Conservation (phyloP, 1,140 invertebrate genomes). For the Temnothorax nylanderi region DNA sequence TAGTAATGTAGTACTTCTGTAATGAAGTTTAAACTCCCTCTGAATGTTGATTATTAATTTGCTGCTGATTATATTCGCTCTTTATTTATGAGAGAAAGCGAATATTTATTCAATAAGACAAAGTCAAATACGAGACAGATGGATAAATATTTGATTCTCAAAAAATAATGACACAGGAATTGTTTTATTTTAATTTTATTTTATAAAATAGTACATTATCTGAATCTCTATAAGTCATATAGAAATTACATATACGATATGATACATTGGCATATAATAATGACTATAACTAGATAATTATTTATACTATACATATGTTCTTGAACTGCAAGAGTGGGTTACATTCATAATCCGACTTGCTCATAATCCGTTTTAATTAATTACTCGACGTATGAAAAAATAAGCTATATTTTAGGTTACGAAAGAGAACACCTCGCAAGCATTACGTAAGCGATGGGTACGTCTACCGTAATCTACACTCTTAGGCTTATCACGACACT, state of each 20-base stretch:
- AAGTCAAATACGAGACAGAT: neutral
- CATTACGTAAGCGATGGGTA: slow-evolving; percentile 58
- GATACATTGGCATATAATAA: neutral
- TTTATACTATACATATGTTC: neutral
- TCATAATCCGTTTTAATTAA: slow-evolving; percentile 29
- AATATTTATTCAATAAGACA: neutral
- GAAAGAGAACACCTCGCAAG: slow-evolving; percentile 14
- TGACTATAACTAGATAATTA: neutral
- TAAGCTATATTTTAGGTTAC: slow-evolving; percentile 8
- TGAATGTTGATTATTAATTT: slow-evolving; percentile 22
- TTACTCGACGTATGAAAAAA: slow-evolving; percentile 3
- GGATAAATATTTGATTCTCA: neutral
- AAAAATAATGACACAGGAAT: neutral
- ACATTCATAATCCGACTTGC: neutral
- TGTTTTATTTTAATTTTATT: neutral
- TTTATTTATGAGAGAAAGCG: neutral
- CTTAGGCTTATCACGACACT: slow-evolving; percentile 59
- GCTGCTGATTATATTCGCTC: neutral
- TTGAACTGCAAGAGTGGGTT: neutral
- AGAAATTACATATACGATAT: neutral
- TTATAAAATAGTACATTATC: neutral
- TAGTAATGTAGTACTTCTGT: neutral
- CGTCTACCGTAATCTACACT: slow-evolving; percentile 56
- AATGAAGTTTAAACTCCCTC: neutral
- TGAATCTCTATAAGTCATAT: neutral